Evolutionary conservation across 2,113 vertebrate species (phyloP), one percentile per base, ranked within the genome.

Genomic region (Alouatta palliata): DNA sequence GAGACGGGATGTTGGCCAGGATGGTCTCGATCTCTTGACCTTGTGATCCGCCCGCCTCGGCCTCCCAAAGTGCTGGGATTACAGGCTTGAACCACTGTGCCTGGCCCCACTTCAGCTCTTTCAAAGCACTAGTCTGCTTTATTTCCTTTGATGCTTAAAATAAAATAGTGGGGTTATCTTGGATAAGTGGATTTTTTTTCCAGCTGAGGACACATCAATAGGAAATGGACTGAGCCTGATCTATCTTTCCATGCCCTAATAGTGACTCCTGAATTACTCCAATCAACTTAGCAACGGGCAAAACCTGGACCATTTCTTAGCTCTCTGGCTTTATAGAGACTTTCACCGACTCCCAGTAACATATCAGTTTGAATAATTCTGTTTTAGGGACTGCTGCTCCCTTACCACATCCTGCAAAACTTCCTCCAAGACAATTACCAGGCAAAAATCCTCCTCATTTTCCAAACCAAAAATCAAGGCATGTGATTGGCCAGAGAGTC

Each of bases 111-210:
- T 56, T 71, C 1, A 12, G 52, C 37, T 79, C 35, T 91, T 93
- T 81, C 76, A 94, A 93, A 95, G 75, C 32, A n/a, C 14, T 66
- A 14, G 30, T 64, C 90, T 71, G 40, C 25, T 95, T 89, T 49
- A 80, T 87, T 93, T 95, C 52, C 30, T 95, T 85, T 79, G 71
- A 92, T 91, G 86, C 90, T 95, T 86, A 54, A 92, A 94, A 70
- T 76, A 95, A 94, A 49, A 35, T 54, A 8, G 21, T 76, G 32
- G 56, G 4, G 20, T 79, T 82, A 61, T 68, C 35, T 77, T 13
- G 49, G 43, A 4, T 10, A 47, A 52, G 47, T 23, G 43, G 64
- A 20, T 32, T 6, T 7, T 61, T 92, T 84, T 86, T 19, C 66
- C 2, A 43, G 61, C 64, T 49, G 13, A 96, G 47, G 35, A 94